phyloP scores from a whole-genome alignment of 2,888 invertebrate genomes.

The Geotrupes spiniger region DNA sequence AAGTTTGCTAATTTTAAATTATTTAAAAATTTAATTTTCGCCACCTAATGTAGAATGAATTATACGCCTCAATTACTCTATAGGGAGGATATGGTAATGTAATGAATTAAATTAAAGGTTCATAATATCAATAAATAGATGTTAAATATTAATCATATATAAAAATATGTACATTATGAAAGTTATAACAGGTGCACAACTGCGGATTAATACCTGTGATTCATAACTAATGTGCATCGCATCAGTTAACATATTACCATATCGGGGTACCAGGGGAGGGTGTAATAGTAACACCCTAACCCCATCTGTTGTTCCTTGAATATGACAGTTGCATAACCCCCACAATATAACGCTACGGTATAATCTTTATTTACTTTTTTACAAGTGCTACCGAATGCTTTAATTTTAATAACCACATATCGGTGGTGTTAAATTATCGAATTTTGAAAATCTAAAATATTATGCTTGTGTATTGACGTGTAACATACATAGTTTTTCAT shows the following conservation, averaged over 20 bases:
- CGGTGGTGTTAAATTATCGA: too few species aligned
- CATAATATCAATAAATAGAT: too few species aligned
- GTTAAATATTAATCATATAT: too few species aligned
- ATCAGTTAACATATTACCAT: constrained; percentile 36
- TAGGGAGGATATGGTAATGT: too few species aligned
- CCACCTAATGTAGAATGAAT: too few species aligned
- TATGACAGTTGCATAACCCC: constrained; percentile 31
- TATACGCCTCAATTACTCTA: too few species aligned
- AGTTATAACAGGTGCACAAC: constrained; percentile 30
- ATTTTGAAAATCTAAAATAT: too few species aligned
- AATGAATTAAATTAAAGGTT: too few species aligned
- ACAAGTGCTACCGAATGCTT: constrained; percentile 24
- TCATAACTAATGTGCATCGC: constrained; percentile 35
- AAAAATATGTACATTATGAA: neutral
- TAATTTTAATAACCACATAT: constrained; percentile 6
- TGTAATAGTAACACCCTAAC: constrained; percentile 26
- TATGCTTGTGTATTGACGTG: too few species aligned
- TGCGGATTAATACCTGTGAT: constrained; percentile 35
- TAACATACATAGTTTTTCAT: too few species aligned
- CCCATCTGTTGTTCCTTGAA: constrained; percentile 31
- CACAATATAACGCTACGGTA: constrained; percentile 21
- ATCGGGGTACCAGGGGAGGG: constrained; percentile 22
- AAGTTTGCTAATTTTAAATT: too few species aligned
- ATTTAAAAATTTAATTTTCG: too few species aligned
- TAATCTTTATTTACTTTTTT: constrained; percentile 28